Base-by-base conservation (phyloP, 1,140 invertebrate genomes). In the Parasteatoda tepidariorum region DNA sequence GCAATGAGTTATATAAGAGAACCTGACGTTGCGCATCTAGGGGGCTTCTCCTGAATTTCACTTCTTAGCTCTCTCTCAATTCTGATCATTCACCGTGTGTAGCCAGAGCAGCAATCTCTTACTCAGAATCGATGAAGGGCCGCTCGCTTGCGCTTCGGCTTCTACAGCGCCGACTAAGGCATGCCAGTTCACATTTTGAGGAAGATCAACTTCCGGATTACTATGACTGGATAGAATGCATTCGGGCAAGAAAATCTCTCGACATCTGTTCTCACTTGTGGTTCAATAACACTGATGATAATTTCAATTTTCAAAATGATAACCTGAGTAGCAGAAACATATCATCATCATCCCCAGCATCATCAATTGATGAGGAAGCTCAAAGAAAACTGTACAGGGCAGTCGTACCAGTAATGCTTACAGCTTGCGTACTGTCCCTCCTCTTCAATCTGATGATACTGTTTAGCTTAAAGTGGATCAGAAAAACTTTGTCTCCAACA, bases 401-500 rank as follows among this genome's bases (percentile, higher is more conserved):
- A 2, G 84, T 86, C 3, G 79, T 89, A 6, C 89, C 89, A 2
- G 75, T 89, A 0, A 87, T 91, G 62, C 85, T 91, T 26, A 86
- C 89, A 13, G 89, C 91, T 30, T 92, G 92, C 84, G 33, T 90
- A 0, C 71, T 91, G 11, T 90, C 91, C 0, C 86, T 91, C 57
- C 38, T 88, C 2, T 88, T 91, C 59, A 92, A 92, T 86, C 83
- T 90, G 0, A 86, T 90, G 3, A 90, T 92, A n/a, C 88, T 92
- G 9, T 79, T 89, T 3, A 89, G 91, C 68, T 88, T 90, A 33
- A 92, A 91, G 91, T 92, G 91, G 91, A 90, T 92, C n/a, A 87
- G 89, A 30, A 87, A 89, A 31, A 90, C 91, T 0, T 87, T 92
- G 81, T 91, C 92, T 3, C 91, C 92, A 3, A 92, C 92, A 5